phyloP scores from a whole-genome alignment of 2,797 vertebrate genomes.

The Mormyrus proboscirostris region DNA sequence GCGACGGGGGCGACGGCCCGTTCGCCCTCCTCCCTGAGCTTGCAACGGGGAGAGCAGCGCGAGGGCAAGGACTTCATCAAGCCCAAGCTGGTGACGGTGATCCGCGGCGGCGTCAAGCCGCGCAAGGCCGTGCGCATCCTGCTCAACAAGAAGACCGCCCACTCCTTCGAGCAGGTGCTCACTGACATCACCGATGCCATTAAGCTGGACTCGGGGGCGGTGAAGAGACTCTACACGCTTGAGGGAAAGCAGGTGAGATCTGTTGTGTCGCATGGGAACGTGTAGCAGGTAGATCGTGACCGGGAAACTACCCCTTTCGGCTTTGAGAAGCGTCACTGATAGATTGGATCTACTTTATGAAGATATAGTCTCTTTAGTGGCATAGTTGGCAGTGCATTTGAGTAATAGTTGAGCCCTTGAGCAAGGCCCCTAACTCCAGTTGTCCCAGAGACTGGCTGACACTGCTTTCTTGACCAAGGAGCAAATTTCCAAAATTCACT shows the following conservation, averaged over 20 bases:
- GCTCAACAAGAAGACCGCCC: slow-evolving; percentile 96
- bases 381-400: background rate
- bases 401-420: background rate
- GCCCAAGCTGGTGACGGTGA: slow-evolving; percentile 94
- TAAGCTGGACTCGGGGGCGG: slow-evolving; percentile 91
- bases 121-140: slow-evolving; percentile 92
- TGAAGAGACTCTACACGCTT: slow-evolving; percentile 89
- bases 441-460: background rate
- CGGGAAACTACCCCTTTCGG: background rate
- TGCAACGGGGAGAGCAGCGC: slow-evolving; percentile 67
- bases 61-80: slow-evolving; percentile 95
- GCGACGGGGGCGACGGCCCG: slow-evolving; percentile 63
- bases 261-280: background rate
- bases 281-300: background rate
- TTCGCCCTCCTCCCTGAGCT: slow-evolving; percentile 67
- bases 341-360: background rate
- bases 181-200: slow-evolving; percentile 96
- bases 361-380: background rate
- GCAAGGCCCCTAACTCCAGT: background rate
- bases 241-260: slow-evolving; percentile 89
- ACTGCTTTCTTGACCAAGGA: background rate
- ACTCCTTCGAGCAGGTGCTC: slow-evolving; percentile 95
- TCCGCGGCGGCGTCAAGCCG: slow-evolving; percentile 91
- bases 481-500: background rate
- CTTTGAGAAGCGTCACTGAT: background rate